Percentiles rank a stretch among this genome's conserved stretches.
These are phyloP conservation scores for Axis porcinus DNA, from an alignment of 2,113 vertebrate species.

Conservation along the genomic window DNA sequence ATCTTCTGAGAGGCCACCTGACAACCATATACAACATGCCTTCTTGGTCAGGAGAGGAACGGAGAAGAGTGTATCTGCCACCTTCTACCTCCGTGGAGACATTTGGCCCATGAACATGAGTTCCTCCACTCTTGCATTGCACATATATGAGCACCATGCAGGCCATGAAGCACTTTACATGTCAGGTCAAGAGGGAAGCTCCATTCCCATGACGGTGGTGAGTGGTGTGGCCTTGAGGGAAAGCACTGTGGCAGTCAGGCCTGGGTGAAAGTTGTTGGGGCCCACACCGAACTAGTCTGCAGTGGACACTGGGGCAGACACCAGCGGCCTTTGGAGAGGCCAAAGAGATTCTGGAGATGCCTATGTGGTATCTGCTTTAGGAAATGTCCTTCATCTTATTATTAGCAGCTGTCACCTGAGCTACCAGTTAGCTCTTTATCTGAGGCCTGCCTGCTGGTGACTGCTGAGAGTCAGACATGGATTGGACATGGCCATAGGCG, in stretches of 20 bases:
- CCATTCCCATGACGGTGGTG: accelerated
- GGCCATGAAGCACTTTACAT: neutral
- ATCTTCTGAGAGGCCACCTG: neutral
- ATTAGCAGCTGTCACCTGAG: neutral
- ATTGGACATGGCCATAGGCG: neutral
- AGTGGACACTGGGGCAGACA: neutral
- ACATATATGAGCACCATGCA: neutral
- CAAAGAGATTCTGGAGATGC: neutral
- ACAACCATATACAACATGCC: neutral
- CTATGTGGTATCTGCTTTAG: neutral
- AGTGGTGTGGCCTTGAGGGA: neutral
- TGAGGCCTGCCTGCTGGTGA: neutral
- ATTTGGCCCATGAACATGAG: accelerated
- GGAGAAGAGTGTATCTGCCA: too few relatives aligned
- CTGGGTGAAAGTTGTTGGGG: neutral
- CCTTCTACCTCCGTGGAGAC: neutral
- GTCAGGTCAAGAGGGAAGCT: neutral
- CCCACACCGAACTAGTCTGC: neutral
- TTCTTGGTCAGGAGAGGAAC: neutral
- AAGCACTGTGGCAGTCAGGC: neutral
- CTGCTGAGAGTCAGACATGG: too few relatives aligned
- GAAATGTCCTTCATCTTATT: neutral
- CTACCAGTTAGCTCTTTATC: neutral
- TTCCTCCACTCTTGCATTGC: accelerated
- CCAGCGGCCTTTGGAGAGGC: neutral